phyloP scores from a whole-genome alignment of 2,797 vertebrate genomes.

The Anguilla pacifica region DNA sequence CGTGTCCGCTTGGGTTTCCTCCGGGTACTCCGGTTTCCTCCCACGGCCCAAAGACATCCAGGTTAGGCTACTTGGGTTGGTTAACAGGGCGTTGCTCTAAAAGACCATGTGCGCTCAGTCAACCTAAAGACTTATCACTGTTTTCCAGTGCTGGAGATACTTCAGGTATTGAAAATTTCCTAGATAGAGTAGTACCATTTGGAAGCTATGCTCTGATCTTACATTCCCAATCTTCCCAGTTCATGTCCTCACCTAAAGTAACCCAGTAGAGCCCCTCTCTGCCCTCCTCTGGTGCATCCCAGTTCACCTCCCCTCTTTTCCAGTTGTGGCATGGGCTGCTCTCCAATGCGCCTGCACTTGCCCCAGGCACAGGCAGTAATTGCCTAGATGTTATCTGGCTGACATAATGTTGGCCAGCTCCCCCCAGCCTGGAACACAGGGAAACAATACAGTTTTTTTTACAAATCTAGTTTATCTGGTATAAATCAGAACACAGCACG shows the following conservation, averaged over 20 bases:
- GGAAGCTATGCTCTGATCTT: not conserved
- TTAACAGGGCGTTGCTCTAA: too few species aligned
- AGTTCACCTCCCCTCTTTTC: not conserved
- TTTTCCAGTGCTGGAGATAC: not conserved
- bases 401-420: not conserved
- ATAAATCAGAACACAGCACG: not conserved
- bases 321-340: not conserved
- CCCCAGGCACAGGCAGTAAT: not conserved
- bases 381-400: conserved; percentile 13
- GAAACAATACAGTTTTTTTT: not conserved
- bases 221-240: not conserved
- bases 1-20: too few species aligned
- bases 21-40: too few species aligned
- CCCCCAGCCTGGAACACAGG: not conserved
- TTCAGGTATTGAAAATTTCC: not conserved
- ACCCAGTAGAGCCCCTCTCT: not conserved
- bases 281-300: not conserved
- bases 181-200: not conserved
- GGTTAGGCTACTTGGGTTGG: too few species aligned
- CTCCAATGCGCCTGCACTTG: not conserved
- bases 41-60: too few species aligned
- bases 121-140: not conserved
- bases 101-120: too few species aligned
- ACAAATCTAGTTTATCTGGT: conserved; percentile 17
- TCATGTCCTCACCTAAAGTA: not conserved